These are phyloP conservation scores for Acanthosepion esculentum DNA, from an alignment of 2,888 invertebrate genomes.

Conservation along the genomic window DNA sequence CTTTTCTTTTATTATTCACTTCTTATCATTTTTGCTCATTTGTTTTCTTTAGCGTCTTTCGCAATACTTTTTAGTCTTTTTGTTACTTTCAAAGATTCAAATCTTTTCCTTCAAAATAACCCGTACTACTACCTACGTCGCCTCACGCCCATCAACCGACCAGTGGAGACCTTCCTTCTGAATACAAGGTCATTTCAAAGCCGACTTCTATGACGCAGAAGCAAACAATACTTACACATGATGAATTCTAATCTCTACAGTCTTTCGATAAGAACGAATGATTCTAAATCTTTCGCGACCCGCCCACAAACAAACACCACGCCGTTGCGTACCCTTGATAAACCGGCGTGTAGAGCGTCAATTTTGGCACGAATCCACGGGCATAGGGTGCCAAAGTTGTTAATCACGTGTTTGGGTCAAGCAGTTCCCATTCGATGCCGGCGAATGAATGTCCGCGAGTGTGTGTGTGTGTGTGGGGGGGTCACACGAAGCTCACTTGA, in stretches of 20 bases:
- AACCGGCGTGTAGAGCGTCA: not conserved
- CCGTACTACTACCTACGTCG: not conserved
- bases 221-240: not conserved
- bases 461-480: no score
- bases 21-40: not conserved
- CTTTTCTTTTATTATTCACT: no score
- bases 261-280: not conserved
- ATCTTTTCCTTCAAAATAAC: not conserved
- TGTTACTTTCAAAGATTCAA: not conserved
- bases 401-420: constrained; percentile 11
- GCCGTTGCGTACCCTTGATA: not conserved
- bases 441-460: not conserved
- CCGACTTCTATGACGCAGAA: not conserved
- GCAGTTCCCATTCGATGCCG: not conserved
- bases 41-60: not conserved
- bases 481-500: not conserved
- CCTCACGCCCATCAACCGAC: not conserved
- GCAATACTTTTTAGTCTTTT: not conserved
- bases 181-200: not conserved
- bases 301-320: not conserved
- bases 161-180: not conserved
- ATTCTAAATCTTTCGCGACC: not conserved
- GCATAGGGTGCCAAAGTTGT: constrained; percentile 2
- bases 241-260: not conserved
- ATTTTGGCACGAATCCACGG: not conserved